These are phyloP conservation scores for Loriculus beryllinus DNA, from an alignment of 2,797 vertebrate genomes.

Conservation along the genomic window DNA sequence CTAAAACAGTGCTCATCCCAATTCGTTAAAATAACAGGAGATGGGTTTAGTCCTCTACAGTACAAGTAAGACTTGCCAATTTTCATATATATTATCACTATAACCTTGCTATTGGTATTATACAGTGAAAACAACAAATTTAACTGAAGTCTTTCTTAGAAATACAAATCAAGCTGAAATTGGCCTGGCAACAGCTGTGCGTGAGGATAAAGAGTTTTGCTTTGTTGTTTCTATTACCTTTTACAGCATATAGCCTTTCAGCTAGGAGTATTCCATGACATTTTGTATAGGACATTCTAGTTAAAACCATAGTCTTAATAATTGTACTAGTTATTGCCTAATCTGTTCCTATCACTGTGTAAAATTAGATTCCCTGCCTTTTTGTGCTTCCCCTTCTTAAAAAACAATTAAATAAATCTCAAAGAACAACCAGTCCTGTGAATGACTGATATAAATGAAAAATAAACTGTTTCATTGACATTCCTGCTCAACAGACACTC, in stretches of 20 bases:
- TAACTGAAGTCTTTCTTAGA: not conserved
- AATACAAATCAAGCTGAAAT: constrained; percentile 2
- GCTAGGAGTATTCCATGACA: not conserved
- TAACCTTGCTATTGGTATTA: not conserved
- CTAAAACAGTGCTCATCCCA: not conserved
- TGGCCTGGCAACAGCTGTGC: not conserved
- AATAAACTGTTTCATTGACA: not conserved
- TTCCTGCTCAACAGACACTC: not conserved
- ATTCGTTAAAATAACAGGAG: not conserved
- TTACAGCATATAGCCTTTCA: not conserved
- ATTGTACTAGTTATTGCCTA: not conserved
- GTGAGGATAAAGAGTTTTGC: not conserved
- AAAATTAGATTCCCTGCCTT: not conserved
- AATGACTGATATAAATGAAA: not conserved
- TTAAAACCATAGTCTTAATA: not conserved
- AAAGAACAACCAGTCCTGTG: not conserved
- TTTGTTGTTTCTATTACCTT: not conserved
- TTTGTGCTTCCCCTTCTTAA: not conserved
- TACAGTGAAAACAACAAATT: not conserved
- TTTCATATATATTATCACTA: not conserved
- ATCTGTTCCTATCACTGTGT: not conserved
- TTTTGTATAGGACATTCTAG: not conserved
- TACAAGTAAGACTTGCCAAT: not conserved
- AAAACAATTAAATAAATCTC: not conserved
- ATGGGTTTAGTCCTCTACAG: not conserved